Evolutionary conservation across 2,888 invertebrate species (phyloP), one percentile per base, ranked within the genome.

Genomic region (Ophonus ardosiacus): DNA sequence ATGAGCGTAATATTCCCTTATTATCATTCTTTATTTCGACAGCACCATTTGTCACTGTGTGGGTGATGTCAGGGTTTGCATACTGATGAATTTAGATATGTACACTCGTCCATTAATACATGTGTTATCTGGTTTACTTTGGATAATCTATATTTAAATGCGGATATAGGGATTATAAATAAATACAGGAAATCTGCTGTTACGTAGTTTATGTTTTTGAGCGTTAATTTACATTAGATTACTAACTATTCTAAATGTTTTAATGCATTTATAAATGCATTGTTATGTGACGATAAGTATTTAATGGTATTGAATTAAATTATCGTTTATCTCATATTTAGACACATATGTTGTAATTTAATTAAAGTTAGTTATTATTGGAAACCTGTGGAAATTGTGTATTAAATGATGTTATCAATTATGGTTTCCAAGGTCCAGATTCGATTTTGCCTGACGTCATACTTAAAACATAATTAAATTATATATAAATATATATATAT

Each of bases 11-110:
- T 83, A 76, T 59, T 76, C 74, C 31, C 59, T 83, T 74, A 83
- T 83, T 74, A 83, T 83, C 83, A 83, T 83, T 76, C 61, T 83
- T 83, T 83, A 83, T 83, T 83, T 83, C 83, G 38, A 74, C 40
- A 74, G 43, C 71, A 74, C 43, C 40, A 74, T 74, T 74, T 74
- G 43, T 74, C 71, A 74, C 17, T 68, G 68, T 38, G 68, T 68
- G 38, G 38, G 68, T 68, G 31, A 40, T 74, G 71, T n/a, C 40
- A 74, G 7, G 31, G 43, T 43, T 74, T 74, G 71, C 71, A 74
- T 74, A 74, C 71, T 74, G 71, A 74, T 74, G 71, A 15, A 74
- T 74, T 18, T 10, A 74, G 71, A 43, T 40, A 43, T 74, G 43
- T 68, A 15, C n/a, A 38, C 40, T 38, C 40, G 40, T 31, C 13